These are phyloP conservation scores for Pachypsylla venusta DNA, from an alignment of 1,140 invertebrate genomes.

Conservation along the genomic window DNA sequence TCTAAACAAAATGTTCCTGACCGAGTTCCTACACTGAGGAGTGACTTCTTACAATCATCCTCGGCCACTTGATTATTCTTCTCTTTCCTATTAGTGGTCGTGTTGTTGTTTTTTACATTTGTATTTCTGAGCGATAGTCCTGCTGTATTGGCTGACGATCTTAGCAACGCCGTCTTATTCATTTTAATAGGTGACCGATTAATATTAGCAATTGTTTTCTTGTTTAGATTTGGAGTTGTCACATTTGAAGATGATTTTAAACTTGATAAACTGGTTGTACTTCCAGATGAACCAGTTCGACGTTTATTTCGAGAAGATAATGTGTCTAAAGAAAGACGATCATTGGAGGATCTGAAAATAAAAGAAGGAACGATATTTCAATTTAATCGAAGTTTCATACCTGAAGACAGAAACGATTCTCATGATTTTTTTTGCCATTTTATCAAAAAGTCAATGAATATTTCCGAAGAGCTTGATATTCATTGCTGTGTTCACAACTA, in stretches of 20 bases:
- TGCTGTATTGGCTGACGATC: background rate
- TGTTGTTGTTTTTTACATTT: background rate
- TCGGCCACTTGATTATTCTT: background rate
- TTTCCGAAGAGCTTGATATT: too few relatives aligned
- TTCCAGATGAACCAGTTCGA: background rate
- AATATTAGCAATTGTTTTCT: background rate
- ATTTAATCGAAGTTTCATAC: too few relatives aligned
- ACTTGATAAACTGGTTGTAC: background rate
- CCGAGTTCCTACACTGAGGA: background rate
- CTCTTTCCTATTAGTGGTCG: background rate
- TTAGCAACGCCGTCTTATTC: background rate
- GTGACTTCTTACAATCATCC: too few relatives aligned
- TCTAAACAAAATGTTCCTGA: conserved; percentile 2
- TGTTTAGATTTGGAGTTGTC: background rate
- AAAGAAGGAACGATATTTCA: too few relatives aligned
- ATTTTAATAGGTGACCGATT: background rate
- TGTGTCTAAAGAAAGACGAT: background rate
- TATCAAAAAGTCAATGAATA: too few relatives aligned
- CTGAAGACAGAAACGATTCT: too few relatives aligned
- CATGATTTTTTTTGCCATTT: too few relatives aligned
- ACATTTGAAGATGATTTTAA: background rate
- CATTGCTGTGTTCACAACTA: too few relatives aligned
- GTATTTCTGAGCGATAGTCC: background rate
- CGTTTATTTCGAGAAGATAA: background rate
- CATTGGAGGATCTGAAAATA: too few relatives aligned